Base-by-base conservation (phyloP, 1,140 invertebrate genomes). In the Cataglyphis hispanica region DNA sequence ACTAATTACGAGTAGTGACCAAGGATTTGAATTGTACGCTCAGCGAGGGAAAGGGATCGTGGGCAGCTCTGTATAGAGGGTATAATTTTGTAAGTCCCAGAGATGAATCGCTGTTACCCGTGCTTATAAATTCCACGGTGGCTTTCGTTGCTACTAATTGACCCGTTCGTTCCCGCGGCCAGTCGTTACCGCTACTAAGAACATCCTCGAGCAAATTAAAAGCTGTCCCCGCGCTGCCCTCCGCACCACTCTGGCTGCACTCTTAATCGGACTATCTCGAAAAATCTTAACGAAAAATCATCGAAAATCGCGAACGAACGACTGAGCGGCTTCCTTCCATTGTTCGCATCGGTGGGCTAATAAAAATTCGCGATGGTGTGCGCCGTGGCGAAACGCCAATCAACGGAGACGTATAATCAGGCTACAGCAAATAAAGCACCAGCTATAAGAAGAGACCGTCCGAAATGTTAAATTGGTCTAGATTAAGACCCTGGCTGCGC, bases 381-480 rank as follows among this genome's bases (percentile, higher is more conserved):
- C 43, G 43, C 87, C 61, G 86, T 89, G 89, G 90, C 90, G 87
- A 92, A 90, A 92, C 87, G 84, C 91, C 89, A 93, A 93, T 93
- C 91, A 93, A 75, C 77, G 63, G 76, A 75, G 75, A 87, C 85
- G 84, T 84, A 88, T 83, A 87, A 91, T 88, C 88, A 92, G 43
- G 74, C 72, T 37, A 22, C 16, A 64, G 67, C 74, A 63, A 87
- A 85, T 60, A 81, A 86, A 81, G 70, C 76, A 87, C 84, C 61
- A 74, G 84, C 80, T 84, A 50, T 19, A 88, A 83, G 85, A 81
- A 91, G 83, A 92, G 91, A 88, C 25, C 63, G 87, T 78, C 90
- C 88, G 88, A 86, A 93, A 93, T 91, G 92, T 93, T 93, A 93
- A 93, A 94, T 93, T 93, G 91, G 87, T 87, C 90, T 92, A 92